Evolutionary conservation across 2,888 invertebrate species (phyloP), one percentile per base, ranked within the genome.

Genomic region (Drosophila tanythrix): DNA sequence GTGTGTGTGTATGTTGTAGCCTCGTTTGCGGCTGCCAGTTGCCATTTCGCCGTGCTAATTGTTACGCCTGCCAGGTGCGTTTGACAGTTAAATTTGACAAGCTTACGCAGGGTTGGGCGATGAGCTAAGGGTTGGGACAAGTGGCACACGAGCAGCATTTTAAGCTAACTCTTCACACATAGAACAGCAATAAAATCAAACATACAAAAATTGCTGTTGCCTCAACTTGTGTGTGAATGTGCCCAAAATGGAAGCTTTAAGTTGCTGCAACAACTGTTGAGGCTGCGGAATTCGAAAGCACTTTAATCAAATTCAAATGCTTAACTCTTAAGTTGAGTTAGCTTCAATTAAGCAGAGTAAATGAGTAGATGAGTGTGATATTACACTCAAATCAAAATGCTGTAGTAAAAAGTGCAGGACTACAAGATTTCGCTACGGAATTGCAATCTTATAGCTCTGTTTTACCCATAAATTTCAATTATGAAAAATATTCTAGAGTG

Each of bases 51-150:
- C 57, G 86, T 88, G 81, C 87, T 90, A 87, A 87, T 87, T 87
- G 90, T 89, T 88, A 77, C 76, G 89, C 79, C 72, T 81, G 84
- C 81, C 87, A 87, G 90, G 81, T 87, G 87, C 89, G 84, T 88
- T 86, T 89, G 87, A 90, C 87, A 87, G 87, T 86, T 82, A 78
- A 83, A 76, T 90, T 90, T 90, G 87, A 89, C 86, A 86, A 83
- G 89, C 76, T 88, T 81, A 78, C 82, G 77, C 75, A 15, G n/a
- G 57, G 29, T 46, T 46, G 46, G 46, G 8, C 21, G 8, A 1
- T 4, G 15, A 7, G 8, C 15, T 2, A 8, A n/a, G 29, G 21
- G 29, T 2, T n/a, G 15, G 8, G 1, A 10, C 2, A 31, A 29
- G 15, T 29, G 10, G 29, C 10, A 29, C 5, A 6, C 3, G 50